A percentile compares a stretch with the other conserved stretches of the same genome.
Conservation (phyloP, 1,140 invertebrate genomes). For the Nebria ingens region DNA sequence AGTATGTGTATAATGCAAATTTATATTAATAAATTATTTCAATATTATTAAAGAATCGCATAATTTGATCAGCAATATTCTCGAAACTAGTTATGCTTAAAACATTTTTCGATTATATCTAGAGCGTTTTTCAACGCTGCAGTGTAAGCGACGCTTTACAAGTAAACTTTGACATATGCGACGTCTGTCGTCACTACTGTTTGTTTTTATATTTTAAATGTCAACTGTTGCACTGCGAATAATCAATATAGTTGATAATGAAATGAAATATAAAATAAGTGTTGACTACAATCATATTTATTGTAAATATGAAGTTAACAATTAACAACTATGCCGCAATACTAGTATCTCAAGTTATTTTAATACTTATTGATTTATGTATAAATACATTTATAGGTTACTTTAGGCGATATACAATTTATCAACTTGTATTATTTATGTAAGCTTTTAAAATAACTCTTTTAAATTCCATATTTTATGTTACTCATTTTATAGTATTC, state of each 20-base stretch:
- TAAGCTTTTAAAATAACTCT: background rate
- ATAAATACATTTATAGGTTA: conserved; percentile 9
- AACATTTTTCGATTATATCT: too few species aligned
- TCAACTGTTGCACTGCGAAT: background rate
- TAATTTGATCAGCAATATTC: too few species aligned
- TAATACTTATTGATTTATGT: background rate
- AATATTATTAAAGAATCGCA: too few species aligned
- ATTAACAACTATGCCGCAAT: background rate
- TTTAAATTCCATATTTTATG: background rate
- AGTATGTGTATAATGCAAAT: too few species aligned
- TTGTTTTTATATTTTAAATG: background rate
- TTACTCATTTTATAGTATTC: background rate
- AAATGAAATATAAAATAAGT: background rate
- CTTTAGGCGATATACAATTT: background rate
- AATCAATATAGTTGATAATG: background rate
- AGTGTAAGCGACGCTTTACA: too few species aligned
- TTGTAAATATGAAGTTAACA: conserved; percentile 2
- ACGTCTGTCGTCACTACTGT: background rate
- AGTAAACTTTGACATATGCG: too few species aligned
- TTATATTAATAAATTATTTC: too few species aligned
- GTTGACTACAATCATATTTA: background rate
- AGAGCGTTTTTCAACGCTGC: too few species aligned
- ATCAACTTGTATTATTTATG: conserved; percentile 1
- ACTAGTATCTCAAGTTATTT: background rate
- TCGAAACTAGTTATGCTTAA: too few species aligned